Conservation (phyloP, 1,140 invertebrate species). For the Tetranychus urticae region DNA sequence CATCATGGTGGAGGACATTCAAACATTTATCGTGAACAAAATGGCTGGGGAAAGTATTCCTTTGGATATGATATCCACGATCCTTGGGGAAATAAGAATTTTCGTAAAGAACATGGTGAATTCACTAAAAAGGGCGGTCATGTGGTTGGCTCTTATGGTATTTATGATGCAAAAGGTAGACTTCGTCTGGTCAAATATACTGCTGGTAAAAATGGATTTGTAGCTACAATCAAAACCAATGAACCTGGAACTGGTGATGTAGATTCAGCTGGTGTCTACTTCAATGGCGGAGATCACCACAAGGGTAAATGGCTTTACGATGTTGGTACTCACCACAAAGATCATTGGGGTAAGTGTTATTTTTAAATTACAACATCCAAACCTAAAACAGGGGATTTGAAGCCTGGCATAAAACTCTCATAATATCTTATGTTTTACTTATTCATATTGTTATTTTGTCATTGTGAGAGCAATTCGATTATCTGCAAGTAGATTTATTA, state of each 20-base stretch:
- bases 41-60: constrained; percentile 2
- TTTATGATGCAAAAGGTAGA: constrained; percentile 10
- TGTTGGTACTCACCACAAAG: too few species aligned
- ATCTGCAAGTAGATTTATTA: too few species aligned
- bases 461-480: too few species aligned
- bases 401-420: too few species aligned
- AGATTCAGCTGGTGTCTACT: neutral
- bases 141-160: constrained; percentile 7
- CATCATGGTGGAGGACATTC: too few species aligned
- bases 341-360: too few species aligned
- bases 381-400: too few species aligned
- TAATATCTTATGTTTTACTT: too few species aligned
- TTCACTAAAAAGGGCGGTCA: neutral
- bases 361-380: too few species aligned
- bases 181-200: constrained; percentile 10
- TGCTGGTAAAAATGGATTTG: constrained; percentile 7
- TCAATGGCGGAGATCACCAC: neutral
- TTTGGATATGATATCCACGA: constrained; percentile 2
- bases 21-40: too few species aligned
- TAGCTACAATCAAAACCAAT: constrained; percentile 8
- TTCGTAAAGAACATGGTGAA: constrained; percentile 1
- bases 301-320: too few species aligned
- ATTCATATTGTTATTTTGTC: too few species aligned
- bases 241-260: neutral
- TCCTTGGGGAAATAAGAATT: neutral